These are phyloP conservation scores for Harpagoxenus sublaevis DNA, from an alignment of 2,888 invertebrate species.

Conservation along the genomic window DNA sequence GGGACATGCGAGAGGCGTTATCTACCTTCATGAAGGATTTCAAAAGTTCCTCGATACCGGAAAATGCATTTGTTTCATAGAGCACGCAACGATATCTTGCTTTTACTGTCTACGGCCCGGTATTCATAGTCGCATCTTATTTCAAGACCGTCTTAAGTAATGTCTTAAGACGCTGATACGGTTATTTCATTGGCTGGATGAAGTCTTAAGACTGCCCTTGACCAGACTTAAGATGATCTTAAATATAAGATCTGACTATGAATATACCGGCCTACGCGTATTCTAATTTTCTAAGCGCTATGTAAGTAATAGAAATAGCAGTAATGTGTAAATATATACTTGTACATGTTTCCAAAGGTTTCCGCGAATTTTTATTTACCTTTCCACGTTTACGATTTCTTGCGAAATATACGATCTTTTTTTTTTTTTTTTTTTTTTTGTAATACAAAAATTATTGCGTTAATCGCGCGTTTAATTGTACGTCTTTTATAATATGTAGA, in stretches of 20 bases:
- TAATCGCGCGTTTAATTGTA: conserved; percentile 14
- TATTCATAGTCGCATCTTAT: too few species aligned
- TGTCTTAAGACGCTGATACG: too few species aligned
- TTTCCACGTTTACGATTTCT: not conserved
- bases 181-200: too few species aligned
- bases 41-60: conserved; percentile 78
- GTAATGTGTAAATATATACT: not conserved
- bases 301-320: not conserved
- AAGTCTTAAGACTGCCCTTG: too few species aligned
- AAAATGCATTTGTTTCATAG: conserved; percentile 77
- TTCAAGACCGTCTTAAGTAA: too few species aligned
- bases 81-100: not conserved
- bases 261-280: not conserved
- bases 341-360: not conserved
- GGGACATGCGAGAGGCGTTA: conserved; percentile 82
- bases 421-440: not conserved
- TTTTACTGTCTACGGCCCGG: not conserved
- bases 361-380: not conserved
- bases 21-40: conserved; percentile 80
- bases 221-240: too few species aligned
- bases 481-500: not conserved
- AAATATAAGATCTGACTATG: too few species aligned
- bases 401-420: not conserved
- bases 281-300: not conserved
- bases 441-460: not conserved